Evolutionary conservation across 2,888 invertebrate species (phyloP).

Genomic region (Heliconius ethilla): DNA sequence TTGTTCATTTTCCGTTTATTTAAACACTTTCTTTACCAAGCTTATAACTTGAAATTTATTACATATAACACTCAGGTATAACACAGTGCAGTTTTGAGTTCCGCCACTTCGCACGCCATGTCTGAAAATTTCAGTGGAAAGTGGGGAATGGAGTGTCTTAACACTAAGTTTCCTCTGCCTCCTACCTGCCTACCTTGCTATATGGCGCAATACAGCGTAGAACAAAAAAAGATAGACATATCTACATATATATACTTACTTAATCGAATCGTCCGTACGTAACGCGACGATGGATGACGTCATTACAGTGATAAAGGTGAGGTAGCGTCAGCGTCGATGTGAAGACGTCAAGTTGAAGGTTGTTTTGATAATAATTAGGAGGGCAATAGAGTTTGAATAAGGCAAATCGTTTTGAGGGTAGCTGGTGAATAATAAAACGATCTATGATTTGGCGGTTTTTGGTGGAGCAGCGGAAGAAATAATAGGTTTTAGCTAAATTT

Average conservation of each 20-base stretch:
- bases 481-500: neutral
- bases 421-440: conserved; percentile 2
- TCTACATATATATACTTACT: neutral
- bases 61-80: no score
- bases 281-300: conserved; percentile 66
- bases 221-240: no score
- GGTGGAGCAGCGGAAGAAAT: neutral
- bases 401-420: conserved; percentile 2
- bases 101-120: no score
- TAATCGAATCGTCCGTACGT: conserved; percentile 21
- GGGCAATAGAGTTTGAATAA: conserved; percentile 10
- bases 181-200: no score
- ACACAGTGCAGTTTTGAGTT: no score
- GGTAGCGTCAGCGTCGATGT: conserved; percentile 58
- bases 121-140: no score
- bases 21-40: no score
- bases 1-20: no score
- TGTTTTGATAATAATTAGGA: conserved; percentile 41
- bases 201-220: no score
- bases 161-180: no score
- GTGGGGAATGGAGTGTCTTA: no score
- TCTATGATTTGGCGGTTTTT: neutral
- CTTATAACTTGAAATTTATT: no score
- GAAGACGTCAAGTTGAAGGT: conserved; percentile 63
- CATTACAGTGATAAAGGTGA: conserved; percentile 75